A percentile compares a stretch with the other conserved stretches of the same genome.
Conservation (phyloP, 2,113 vertebrate species). For the Myotis lucifugus region DNA sequence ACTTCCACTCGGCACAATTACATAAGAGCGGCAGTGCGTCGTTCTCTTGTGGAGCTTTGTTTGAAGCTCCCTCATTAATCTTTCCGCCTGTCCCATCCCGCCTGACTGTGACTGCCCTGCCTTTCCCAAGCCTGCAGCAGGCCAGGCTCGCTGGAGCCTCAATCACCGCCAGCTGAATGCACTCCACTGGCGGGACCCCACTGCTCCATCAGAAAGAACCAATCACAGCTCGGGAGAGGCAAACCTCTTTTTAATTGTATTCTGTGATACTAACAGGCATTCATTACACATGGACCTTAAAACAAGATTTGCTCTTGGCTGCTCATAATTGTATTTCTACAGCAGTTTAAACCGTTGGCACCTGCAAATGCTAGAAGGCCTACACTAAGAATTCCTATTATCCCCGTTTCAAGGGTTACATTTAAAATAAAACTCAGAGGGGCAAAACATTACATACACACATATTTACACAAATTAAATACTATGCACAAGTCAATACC, state of each 20-base stretch:
- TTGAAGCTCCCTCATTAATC: constrained; percentile 85
- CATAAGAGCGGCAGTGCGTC: constrained; percentile 75
- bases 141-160: constrained; percentile 65
- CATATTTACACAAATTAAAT: constrained; percentile 82
- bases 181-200: neutral
- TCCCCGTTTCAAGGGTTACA: constrained; percentile 78
- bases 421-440: constrained; percentile 82
- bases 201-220: constrained; percentile 53
- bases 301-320: constrained; percentile 75
- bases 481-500: constrained; percentile 78
- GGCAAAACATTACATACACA: constrained; percentile 79
- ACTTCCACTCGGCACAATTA: constrained; percentile 75
- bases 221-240: constrained; percentile 4
- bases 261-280: constrained; percentile 68
- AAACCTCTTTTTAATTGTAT: constrained; percentile 75
- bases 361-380: constrained; percentile 78
- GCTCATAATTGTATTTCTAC: constrained; percentile 80
- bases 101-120: constrained; percentile 78
- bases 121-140: constrained; percentile 80
- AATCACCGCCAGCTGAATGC: constrained; percentile 66
- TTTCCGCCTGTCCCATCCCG: constrained; percentile 83
- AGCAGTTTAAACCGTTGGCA: constrained; percentile 76
- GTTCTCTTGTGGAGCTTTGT: constrained; percentile 82
- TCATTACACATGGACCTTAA: constrained; percentile 74
- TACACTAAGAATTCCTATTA: constrained; percentile 77